Conservation (phyloP, 2,888 invertebrate species). For the Meiosimyza platycephala region DNA sequence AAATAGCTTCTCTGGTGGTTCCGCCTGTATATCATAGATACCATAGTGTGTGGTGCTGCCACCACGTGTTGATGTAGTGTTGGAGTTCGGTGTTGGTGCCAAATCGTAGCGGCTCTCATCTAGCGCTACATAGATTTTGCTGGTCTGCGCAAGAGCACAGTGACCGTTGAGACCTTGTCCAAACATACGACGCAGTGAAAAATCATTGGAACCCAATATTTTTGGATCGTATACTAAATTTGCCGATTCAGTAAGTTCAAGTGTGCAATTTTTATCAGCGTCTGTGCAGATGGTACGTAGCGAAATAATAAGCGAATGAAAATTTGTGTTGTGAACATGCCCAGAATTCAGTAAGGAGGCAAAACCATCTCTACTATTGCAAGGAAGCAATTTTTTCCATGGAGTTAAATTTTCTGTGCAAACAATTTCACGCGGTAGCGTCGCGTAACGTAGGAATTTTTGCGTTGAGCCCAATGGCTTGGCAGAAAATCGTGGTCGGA, state of each 20-base stretch:
- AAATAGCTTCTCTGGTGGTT: slow-evolving; percentile 70
- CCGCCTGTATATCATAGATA: slow-evolving; percentile 73
- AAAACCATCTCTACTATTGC: slow-evolving; percentile 89
- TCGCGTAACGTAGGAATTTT: slow-evolving; percentile 78
- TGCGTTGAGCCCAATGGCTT: slow-evolving; percentile 71
- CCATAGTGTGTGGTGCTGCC: slow-evolving; percentile 76
- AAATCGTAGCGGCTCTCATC: slow-evolving; percentile 77
- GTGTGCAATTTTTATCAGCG: slow-evolving; percentile 72
- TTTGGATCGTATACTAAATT: slow-evolving; percentile 84
- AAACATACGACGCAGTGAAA: slow-evolving; percentile 89
- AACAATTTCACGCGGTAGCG: slow-evolving; percentile 94
- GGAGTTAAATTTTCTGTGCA: slow-evolving; percentile 99
- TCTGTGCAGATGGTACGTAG: slow-evolving; percentile 80
- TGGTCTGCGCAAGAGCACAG: slow-evolving; percentile 83
- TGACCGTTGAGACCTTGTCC: slow-evolving; percentile 84
- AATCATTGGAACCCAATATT: slow-evolving; percentile 76
- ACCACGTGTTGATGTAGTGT: slow-evolving; percentile 75
- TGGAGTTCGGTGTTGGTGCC: slow-evolving; percentile 72
- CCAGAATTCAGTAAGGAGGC: slow-evolving; percentile 90
- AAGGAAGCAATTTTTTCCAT: slow-evolving; percentile 97
- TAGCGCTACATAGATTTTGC: slow-evolving; percentile 77
- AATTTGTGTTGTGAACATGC: slow-evolving; percentile 91
- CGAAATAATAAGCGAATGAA: slow-evolving; percentile 90
- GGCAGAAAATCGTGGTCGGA: slow-evolving; percentile 73
- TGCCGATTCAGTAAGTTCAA: slow-evolving; percentile 88